A percentile compares a stretch with the other conserved stretches of the same genome.
Evolutionary conservation across 2,113 vertebrate genomes (phyloP).

Genomic region (Hippocampus mohnikei): DNA sequence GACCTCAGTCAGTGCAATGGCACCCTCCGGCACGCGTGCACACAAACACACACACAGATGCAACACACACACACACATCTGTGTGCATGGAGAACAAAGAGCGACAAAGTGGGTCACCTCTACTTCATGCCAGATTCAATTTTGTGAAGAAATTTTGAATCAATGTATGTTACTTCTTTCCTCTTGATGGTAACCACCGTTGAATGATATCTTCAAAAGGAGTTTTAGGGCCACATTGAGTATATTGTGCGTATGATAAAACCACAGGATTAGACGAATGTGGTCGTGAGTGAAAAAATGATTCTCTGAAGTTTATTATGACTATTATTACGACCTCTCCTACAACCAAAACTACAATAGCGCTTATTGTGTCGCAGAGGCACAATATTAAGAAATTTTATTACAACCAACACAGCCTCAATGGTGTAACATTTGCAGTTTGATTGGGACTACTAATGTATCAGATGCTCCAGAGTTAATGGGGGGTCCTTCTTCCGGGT

Average conservation of each 20-base stretch:
- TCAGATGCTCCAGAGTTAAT: slow-evolving; percentile 79
- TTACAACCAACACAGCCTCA: slow-evolving; percentile 94
- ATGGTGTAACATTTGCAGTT: slow-evolving; percentile 95
- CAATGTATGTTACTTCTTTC: not conserved
- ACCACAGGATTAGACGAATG: not conserved
- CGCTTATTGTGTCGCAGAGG: slow-evolving; percentile 85
- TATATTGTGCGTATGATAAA: not conserved
- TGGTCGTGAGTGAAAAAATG: not conserved
- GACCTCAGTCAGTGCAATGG: slow-evolving; percentile 25
- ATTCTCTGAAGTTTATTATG: not conserved
- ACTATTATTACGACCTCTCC: not conserved
- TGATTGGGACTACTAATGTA: slow-evolving; percentile 86
- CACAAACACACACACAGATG: slow-evolving; percentile 3
- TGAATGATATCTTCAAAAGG: slow-evolving; percentile 8
- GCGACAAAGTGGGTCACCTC: slow-evolving; percentile 55
- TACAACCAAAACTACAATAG: slow-evolving; percentile 16
- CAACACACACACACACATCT: slow-evolving; percentile 38
- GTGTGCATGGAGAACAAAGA: slow-evolving; percentile 40
- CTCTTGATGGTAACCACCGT: not conserved
- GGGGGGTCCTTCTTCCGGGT: slow-evolving; percentile 87
- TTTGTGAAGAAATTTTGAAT: not conserved
- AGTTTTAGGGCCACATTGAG: not conserved
- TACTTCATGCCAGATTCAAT: slow-evolving; percentile 1
- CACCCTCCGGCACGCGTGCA: slow-evolving; percentile 31
- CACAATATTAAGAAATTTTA: slow-evolving; percentile 91